Conservation (phyloP, 2,797 vertebrate species). For the Peromyscus eremicus region DNA sequence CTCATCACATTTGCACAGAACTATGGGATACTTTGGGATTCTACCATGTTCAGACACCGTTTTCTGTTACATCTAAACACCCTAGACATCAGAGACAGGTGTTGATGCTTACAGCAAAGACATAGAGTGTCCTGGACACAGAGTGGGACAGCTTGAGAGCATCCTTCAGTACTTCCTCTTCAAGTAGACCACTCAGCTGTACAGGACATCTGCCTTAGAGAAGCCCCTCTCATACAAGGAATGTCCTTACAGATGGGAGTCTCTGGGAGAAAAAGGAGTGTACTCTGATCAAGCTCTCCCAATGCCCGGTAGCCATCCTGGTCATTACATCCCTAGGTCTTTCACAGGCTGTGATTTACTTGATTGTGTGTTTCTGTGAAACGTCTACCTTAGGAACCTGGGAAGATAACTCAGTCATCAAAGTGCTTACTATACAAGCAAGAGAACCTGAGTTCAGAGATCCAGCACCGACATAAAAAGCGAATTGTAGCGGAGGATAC, state of each 20-base stretch:
- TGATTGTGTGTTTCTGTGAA: conserved; percentile 58
- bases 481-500: too few species aligned
- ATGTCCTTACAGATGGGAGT: conserved; percentile 71
- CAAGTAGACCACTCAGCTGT: conserved; percentile 66
- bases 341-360: conserved; percentile 76
- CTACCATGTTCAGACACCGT: conserved; percentile 11
- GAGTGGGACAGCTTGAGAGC: conserved; percentile 44
- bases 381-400: not conserved
- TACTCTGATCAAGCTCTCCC: conserved; percentile 65
- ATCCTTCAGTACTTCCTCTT: conserved; percentile 78
- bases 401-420: not conserved
- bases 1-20: conserved; percentile 15
- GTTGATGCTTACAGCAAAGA: conserved; percentile 63
- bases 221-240: conserved; percentile 65
- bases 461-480: not conserved
- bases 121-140: conserved; percentile 47
- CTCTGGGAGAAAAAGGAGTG: conserved; percentile 69
- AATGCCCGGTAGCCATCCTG: not conserved
- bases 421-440: not conserved
- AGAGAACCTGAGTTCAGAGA: not conserved
- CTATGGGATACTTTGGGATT: not conserved
- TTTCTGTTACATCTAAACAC: conserved; percentile 66
- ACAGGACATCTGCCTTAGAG: conserved; percentile 68
- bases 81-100: conserved; percentile 58
- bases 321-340: conserved; percentile 73